These are phyloP conservation scores for Cosmopolites sordidus DNA, from an alignment of 2,888 invertebrate species.

Conservation along the genomic window DNA sequence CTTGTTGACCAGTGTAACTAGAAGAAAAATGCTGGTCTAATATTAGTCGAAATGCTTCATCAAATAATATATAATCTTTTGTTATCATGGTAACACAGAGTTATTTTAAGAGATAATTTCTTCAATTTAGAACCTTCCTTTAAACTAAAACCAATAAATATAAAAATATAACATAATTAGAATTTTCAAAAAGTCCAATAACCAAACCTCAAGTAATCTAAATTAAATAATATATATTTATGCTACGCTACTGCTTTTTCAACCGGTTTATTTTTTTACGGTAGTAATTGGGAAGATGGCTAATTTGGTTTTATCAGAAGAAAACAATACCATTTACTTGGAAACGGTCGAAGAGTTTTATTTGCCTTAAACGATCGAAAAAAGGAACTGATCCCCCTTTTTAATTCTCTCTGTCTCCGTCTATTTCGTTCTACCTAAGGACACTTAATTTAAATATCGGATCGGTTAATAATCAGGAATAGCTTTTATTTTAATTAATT, in stretches of 20 bases:
- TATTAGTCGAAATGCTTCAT: too few species aligned
- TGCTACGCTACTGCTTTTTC: background rate
- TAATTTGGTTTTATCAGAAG: slow-evolving; percentile 6
- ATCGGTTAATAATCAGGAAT: background rate
- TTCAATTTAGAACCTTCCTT: too few species aligned
- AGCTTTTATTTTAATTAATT: background rate
- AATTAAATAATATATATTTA: too few species aligned
- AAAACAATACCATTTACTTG: slow-evolving; percentile 6
- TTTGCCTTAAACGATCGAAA: background rate
- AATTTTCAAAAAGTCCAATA: too few species aligned
- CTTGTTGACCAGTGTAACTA: too few species aligned
- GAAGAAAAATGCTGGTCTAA: too few species aligned
- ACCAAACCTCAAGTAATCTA: too few species aligned
- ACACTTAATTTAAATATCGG: slow-evolving; percentile 1
- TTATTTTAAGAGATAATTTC: too few species aligned
- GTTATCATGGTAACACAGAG: too few species aligned
- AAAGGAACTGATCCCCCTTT: background rate
- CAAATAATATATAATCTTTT: too few species aligned
- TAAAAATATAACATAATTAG: too few species aligned
- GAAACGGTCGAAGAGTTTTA: background rate
- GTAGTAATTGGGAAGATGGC: slow-evolving; percentile 7
- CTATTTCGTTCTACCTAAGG: background rate
- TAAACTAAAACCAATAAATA: too few species aligned
- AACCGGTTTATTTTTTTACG: slow-evolving; percentile 1
- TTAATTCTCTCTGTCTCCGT: background rate